phyloP scores from a whole-genome alignment of 2,113 vertebrate genomes.

The Willisornis vidua region DNA sequence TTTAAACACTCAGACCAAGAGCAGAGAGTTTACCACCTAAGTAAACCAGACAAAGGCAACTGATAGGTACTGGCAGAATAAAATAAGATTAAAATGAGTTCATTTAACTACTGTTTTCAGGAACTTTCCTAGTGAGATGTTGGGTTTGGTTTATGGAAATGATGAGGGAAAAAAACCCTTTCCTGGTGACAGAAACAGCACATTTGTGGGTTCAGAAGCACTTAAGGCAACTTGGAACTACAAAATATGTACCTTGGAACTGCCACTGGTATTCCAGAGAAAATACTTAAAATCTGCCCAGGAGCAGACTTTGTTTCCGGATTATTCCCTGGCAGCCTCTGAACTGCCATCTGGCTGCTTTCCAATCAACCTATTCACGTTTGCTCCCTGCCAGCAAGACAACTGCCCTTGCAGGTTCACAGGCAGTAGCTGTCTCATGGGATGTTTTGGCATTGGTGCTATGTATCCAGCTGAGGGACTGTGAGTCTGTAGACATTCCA shows the following conservation, averaged over 20 bases:
- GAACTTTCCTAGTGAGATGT: neutral
- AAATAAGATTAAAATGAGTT: neutral
- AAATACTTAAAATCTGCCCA: neutral
- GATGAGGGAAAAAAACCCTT: fast-evolving
- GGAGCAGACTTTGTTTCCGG: neutral
- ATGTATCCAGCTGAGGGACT: fast-evolving
- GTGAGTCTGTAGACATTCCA: neutral
- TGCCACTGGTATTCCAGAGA: neutral
- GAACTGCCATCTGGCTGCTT: neutral
- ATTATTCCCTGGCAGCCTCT: neutral
- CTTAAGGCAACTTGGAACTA: neutral
- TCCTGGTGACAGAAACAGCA: neutral
- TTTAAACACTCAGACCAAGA: neutral
- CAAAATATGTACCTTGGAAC: neutral
- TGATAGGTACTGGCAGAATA: neutral
- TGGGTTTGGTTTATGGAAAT: neutral
- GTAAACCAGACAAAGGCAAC: neutral
- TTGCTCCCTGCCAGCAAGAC: neutral
- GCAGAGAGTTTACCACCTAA: neutral
- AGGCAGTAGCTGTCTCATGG: neutral
- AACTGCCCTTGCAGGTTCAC: neutral
- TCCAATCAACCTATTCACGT: neutral
- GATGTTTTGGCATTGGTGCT: neutral
- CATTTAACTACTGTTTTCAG: neutral
- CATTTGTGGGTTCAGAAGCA: neutral